Evolutionary conservation across 2,888 invertebrate genomes (phyloP).

Genomic region (Dynastes maya): DNA sequence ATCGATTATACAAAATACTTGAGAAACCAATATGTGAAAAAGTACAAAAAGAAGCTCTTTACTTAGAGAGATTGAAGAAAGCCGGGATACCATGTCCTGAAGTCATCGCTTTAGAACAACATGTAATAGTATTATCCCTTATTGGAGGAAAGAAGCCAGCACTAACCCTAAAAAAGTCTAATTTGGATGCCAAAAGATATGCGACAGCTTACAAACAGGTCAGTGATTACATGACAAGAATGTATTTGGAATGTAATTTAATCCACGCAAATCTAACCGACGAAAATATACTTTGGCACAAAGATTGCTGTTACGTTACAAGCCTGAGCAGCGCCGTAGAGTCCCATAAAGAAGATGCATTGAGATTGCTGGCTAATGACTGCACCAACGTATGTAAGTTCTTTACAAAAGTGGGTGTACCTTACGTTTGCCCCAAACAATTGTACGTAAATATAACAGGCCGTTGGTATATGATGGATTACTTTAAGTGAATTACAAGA

Average conservation of each 20-base stretch:
- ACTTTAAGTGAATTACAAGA: too few species aligned
- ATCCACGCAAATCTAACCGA: constrained; percentile 96
- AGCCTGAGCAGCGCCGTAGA: constrained; percentile 97
- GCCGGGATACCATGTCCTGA: constrained; percentile 89
- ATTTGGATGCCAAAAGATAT: constrained; percentile 75
- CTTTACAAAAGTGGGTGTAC: neutral
- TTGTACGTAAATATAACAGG: neutral
- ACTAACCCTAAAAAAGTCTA: constrained; percentile 83
- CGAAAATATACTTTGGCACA: constrained; percentile 91
- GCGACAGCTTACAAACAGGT: constrained; percentile 76
- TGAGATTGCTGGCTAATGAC: constrained; percentile 90
- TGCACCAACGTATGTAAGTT: constrained; percentile 69
- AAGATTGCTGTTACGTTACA: constrained; percentile 87
- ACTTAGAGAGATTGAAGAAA: constrained; percentile 85
- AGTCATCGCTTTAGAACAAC: constrained; percentile 85
- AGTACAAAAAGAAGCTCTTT: constrained; percentile 98
- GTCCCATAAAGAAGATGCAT: constrained; percentile 90
- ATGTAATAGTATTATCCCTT: constrained; percentile 93
- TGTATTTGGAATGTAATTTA: constrained; percentile 88
- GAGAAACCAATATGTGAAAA: constrained; percentile 90
- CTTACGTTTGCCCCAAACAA: neutral
- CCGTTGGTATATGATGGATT: neutral
- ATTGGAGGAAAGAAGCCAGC: constrained; percentile 89
- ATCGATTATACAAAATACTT: too few species aligned
- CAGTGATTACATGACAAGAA: constrained; percentile 81